Conservation (phyloP, 2,888 invertebrate genomes). For the Carterocephalus palaemon region DNA sequence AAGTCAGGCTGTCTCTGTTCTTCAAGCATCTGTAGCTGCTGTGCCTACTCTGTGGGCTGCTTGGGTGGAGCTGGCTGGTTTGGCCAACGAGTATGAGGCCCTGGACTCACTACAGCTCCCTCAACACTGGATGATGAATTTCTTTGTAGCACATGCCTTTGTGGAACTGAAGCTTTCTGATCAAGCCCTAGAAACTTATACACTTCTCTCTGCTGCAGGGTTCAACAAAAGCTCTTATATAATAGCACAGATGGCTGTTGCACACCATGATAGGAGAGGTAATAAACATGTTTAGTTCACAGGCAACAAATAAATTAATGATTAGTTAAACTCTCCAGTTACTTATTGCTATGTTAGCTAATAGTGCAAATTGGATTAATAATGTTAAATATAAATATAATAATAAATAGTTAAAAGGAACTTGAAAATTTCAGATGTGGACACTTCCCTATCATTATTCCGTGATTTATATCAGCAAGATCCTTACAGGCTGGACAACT, state of each 20-base stretch:
- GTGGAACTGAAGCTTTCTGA: conserved; percentile 93
- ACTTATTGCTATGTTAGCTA: background rate
- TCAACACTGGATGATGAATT: conserved; percentile 95
- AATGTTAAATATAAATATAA: background rate
- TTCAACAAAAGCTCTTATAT: conserved; percentile 94
- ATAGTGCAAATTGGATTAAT: background rate
- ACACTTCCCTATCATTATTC: conserved; percentile 91
- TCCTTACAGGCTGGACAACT: conserved; percentile 95
- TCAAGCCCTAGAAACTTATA: conserved; percentile 91
- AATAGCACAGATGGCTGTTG: conserved; percentile 94
- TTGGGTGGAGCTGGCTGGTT: conserved; percentile 93
- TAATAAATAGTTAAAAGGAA: background rate
- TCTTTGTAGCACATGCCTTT: conserved; percentile 94
- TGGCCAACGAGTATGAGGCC: conserved; percentile 90
- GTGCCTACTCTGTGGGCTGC: conserved; percentile 96
- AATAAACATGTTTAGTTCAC: too few relatives aligned
- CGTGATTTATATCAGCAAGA: conserved; percentile 90
- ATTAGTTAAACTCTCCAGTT: background rate
- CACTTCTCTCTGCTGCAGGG: conserved; percentile 85
- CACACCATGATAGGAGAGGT: conserved; percentile 95
- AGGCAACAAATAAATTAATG: background rate
- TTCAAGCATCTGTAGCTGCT: conserved; percentile 87
- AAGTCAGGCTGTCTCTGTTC: conserved; percentile 85
- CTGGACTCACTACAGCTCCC: conserved; percentile 83
- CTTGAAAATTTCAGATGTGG: conserved; percentile 85